These are phyloP conservation scores for Leptopilina boulardi DNA, from an alignment of 1,140 invertebrate genomes.

Conservation along the genomic window DNA sequence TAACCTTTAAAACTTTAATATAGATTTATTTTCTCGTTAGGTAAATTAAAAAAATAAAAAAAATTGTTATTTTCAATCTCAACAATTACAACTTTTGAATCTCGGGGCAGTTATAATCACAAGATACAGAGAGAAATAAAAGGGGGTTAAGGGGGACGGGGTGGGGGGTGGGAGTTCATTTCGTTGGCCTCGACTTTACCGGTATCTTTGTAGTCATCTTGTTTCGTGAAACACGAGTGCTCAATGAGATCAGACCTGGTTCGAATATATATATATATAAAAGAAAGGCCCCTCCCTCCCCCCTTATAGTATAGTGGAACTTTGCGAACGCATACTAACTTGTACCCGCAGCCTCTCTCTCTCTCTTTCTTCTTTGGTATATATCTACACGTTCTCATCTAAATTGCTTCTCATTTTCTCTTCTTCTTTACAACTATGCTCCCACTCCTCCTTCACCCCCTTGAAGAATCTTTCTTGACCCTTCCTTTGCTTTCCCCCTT, in stretches of 20 bases:
- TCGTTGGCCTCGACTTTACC: conserved; percentile 33
- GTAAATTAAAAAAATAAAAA: no score
- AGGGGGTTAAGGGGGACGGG: no score
- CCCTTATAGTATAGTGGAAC: background rate
- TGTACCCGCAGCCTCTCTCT: conserved; percentile 38
- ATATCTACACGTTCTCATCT: conserved; percentile 60
- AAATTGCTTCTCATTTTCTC: conserved; percentile 62
- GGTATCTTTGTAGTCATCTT: conserved; percentile 54
- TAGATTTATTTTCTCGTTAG: no score
- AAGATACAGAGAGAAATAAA: no score
- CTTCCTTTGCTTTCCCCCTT: conserved; percentile 34
- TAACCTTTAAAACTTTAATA: no score
- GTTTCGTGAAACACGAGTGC: conserved; percentile 54
- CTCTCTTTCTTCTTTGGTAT: no score
- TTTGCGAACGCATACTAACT: conserved; percentile 43
- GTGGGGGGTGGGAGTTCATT: background rate
- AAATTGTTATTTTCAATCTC: background rate
- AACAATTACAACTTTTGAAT: background rate
- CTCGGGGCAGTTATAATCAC: background rate
- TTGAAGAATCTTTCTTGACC: conserved; percentile 33
- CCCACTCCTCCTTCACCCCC: no score
- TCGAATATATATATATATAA: conserved; percentile 44
- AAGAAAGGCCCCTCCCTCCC: conserved; percentile 41
- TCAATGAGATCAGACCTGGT: conserved; percentile 51
- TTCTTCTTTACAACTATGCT: conserved; percentile 44